Base-by-base conservation (phyloP, 2,888 invertebrate species). In the Tetragonula carbonaria region DNA sequence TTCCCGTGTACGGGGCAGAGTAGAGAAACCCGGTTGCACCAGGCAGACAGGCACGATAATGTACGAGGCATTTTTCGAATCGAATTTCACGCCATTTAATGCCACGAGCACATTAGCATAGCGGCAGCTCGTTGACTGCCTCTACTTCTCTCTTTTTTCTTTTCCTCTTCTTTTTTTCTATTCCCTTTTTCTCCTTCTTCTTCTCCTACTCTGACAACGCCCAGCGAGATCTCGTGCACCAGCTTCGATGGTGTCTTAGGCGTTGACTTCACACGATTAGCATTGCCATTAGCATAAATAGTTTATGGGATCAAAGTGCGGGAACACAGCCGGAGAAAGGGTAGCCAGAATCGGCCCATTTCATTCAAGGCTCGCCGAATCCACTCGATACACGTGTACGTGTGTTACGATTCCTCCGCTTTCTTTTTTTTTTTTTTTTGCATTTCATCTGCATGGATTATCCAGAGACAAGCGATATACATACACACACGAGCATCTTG, bases 221-320 rank as follows among this genome's bases (percentile, higher is more conserved):
- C 74, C 74, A 57, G 51, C 55, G 63, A 81, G 86, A 78, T 77
- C 77, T 66, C 82, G 86, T 74, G 83, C 86, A 80, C 83, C 78
- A 16, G 71, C 78, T 73, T 62, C 78, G 70, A 90, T 74, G 80
- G 65, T 87, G 81, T 87, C 66, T 76, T 78, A 53, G 77, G 78
- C 72, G 78, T 67, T 71, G 85, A 87, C 86, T 87, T 86, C 85
- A 82, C 80, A 79, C 86, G 90, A 90, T 90, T 86, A 89, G 86
- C 89, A 84, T 85, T 86, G 75, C 76, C 88, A 88, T 91, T 87
- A 87, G 88, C 90, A 86, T 88, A 91, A 86, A 91, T 85, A 77
- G 82, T 91, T 90, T 85, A 87, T 84, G 88, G 79, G 82, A 82
- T 80, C 85, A 83, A 72, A 82, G 78, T 70, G 82, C 75, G 80